Evolutionary conservation across 2,888 invertebrate species (phyloP), one percentile per base, ranked within the genome.

Genomic region (Athripsodes cinereus): DNA sequence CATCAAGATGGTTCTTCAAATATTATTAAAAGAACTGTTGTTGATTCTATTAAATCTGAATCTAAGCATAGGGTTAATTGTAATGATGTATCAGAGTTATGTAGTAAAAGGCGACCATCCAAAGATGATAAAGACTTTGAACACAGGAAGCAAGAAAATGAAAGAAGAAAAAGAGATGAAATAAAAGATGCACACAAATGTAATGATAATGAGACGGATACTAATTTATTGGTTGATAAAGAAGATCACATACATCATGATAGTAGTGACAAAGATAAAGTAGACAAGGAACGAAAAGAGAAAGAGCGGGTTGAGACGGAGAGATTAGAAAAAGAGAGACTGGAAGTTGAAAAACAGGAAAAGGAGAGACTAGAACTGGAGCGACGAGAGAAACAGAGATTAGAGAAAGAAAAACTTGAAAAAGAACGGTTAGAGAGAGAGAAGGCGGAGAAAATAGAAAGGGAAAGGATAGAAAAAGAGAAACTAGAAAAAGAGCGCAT

Each of bases 341-440:
- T 63, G 56, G 66, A 66, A 54, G 63, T 63, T 19, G 67, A 67
- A 52, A 66, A 67, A 52, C 66, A 68, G 55, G 62, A 65, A 65
- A 65, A 62, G 55, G 65, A 59, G 59, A 62, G 55, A 64, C 40
- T 68, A 66, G 65, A 53, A 8, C 68, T 64, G 35, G 65, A 52
- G 64, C 67, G 64, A 66, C 67, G 60, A 73, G 65, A 55, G 21
- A 68, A 65, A 46, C 64, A 52, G 63, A 68, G 64, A 66, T 67
- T 58, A 62, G 69, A 66, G 65, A 72, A 68, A 65, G 68, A 60
- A 73, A 65, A 72, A 60, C 78, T 69, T 46, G 76, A 75, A 40
- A 76, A 74, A 62, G 74, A 76, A 35, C 78, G 76, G 64, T 69
- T 70, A 21, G 70, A 72, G 2, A 67, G 69, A 60, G 71, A 69